Evolutionary conservation across 2,888 invertebrate species (phyloP).

Genomic region (Scaptomyza caliginosa): DNA sequence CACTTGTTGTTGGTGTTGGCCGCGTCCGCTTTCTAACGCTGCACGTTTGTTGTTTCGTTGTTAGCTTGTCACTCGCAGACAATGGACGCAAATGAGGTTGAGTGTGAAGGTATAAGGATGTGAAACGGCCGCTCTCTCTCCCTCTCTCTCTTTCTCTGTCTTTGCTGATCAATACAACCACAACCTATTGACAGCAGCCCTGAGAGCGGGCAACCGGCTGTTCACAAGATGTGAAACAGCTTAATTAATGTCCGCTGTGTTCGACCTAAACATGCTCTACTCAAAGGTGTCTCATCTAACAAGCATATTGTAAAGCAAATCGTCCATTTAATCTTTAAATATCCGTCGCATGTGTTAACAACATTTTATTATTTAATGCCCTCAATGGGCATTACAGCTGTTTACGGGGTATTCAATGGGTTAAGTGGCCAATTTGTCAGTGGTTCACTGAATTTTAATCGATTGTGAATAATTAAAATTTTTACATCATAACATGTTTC

Average conservation of each 20-base stretch:
- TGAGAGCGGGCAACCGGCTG: neutral
- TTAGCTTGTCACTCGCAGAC: slow-evolving; percentile 36
- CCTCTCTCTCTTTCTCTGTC: too few relatives aligned
- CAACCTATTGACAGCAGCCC: slow-evolving; percentile 59
- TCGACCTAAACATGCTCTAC: neutral
- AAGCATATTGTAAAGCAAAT: too few relatives aligned
- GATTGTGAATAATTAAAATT: neutral
- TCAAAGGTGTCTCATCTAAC: too few relatives aligned
- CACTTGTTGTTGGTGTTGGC: slow-evolving; percentile 60
- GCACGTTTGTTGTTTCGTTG: slow-evolving; percentile 14
- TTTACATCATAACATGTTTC: too few relatives aligned
- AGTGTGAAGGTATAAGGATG: slow-evolving; percentile 3
- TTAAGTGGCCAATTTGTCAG: slow-evolving; percentile 66
- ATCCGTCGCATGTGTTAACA: neutral
- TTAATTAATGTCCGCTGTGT: slow-evolving; percentile 60
- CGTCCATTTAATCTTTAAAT: too few relatives aligned
- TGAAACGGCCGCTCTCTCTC: slow-evolving; percentile 6
- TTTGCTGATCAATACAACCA: slow-evolving; percentile 60
- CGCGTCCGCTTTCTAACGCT: slow-evolving; percentile 54
- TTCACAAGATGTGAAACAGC: slow-evolving; percentile 14
- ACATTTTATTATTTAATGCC: neutral
- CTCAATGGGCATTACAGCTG: neutral
- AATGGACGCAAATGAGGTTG: slow-evolving; percentile 26
- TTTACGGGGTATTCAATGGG: slow-evolving; percentile 47
- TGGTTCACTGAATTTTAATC: slow-evolving; percentile 57